Conservation (phyloP, 2,888 invertebrate species). For the Parascotia fuliginaria region DNA sequence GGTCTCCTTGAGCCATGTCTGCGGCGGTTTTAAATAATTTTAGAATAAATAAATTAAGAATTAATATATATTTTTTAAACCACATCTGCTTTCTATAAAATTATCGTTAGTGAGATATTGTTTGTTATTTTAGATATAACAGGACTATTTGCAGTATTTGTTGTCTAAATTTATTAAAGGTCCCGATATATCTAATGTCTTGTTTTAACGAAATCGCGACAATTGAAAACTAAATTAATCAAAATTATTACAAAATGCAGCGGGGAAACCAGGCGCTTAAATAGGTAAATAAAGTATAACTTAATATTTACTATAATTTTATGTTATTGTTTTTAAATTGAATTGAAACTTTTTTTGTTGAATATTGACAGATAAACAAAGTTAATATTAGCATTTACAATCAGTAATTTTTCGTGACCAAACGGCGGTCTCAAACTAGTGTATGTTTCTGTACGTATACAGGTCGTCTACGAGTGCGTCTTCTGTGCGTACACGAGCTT, state of each 20-base stretch:
- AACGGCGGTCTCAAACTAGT: too few species aligned
- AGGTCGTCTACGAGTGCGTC: too few species aligned
- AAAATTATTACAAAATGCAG: conserved; percentile 9
- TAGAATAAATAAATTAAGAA: too few species aligned
- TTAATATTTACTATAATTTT: conserved; percentile 5
- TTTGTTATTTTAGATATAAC: neutral
- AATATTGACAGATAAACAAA: too few species aligned
- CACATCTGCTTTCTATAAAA: too few species aligned
- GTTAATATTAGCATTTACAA: too few species aligned
- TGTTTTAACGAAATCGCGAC: neutral
- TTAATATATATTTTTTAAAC: neutral
- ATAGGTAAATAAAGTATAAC: conserved; percentile 11
- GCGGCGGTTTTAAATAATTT: too few species aligned
- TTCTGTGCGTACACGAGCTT: too few species aligned
- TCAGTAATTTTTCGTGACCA: too few species aligned
- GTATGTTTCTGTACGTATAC: too few species aligned
- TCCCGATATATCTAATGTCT: neutral
- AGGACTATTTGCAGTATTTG: neutral
- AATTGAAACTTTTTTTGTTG: neutral
- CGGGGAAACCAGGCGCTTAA: conserved; percentile 5
- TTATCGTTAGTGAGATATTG: neutral
- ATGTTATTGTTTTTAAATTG: neutral
- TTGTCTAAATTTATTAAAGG: neutral
- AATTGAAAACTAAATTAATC: conserved; percentile 1
- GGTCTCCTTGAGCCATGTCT: too few species aligned